Evolutionary conservation across 1,140 invertebrate genomes (phyloP).

Genomic region (Hestina assimilis): DNA sequence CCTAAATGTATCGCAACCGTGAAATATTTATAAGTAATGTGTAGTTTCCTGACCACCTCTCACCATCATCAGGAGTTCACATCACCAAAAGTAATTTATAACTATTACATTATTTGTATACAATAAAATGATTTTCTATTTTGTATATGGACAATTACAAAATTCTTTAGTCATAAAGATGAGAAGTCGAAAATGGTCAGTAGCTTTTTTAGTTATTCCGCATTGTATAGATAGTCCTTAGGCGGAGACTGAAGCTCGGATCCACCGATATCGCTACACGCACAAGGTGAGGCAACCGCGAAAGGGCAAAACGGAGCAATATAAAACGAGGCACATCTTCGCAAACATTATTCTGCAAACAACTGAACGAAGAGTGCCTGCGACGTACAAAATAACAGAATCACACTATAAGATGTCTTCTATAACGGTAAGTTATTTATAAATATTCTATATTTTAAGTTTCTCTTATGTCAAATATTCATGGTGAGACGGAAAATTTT

Average conservation of each 20-base stretch:
- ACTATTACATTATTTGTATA: too few relatives aligned
- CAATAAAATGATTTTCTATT: too few relatives aligned
- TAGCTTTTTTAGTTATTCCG: constrained; percentile 27
- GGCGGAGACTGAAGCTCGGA: constrained; percentile 49
- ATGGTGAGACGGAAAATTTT: too few relatives aligned
- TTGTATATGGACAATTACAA: background rate
- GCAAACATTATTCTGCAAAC: constrained; percentile 57
- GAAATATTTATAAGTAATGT: too few relatives aligned
- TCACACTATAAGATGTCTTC: constrained; percentile 29
- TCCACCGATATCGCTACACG: constrained; percentile 51
- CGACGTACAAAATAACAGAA: constrained; percentile 30
- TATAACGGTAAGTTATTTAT: constrained; percentile 29
- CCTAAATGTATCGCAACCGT: too few relatives aligned
- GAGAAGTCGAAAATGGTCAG: background rate
- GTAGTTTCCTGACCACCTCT: too few relatives aligned
- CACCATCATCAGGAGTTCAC: too few relatives aligned
- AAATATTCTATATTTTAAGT: background rate
- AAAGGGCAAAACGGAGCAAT: constrained; percentile 71
- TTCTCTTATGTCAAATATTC: background rate
- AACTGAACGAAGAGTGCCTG: constrained; percentile 47
- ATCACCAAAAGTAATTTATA: too few relatives aligned
- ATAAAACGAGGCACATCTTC: constrained; percentile 73
- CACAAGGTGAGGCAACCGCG: constrained; percentile 73
- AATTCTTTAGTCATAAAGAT: background rate
- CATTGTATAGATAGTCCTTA: constrained; percentile 43